phyloP scores from a whole-genome alignment of 2,113 vertebrate species.

The Salvelinus namaycush region DNA sequence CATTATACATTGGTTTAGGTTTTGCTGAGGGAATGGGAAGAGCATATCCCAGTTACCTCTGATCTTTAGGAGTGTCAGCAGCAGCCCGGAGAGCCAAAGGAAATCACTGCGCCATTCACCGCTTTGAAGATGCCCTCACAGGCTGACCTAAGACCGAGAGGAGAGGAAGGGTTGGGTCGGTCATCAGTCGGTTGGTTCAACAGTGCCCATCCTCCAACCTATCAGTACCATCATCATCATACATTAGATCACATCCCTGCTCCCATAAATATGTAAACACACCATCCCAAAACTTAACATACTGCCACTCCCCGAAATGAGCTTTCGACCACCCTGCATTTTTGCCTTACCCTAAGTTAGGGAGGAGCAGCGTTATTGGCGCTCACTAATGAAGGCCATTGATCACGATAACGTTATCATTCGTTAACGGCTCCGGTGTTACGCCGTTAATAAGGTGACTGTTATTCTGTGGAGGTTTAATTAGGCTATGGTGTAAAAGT shows the following conservation, averaged over 20 bases:
- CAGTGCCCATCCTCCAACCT: no score
- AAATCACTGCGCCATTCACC: slow-evolving; percentile 39
- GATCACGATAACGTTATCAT: slow-evolving; percentile 69
- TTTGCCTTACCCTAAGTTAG: slow-evolving; percentile 23
- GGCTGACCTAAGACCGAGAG: slow-evolving; percentile 40
- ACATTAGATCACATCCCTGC: background rate
- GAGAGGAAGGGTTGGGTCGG: background rate
- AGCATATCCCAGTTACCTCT: slow-evolving; percentile 42
- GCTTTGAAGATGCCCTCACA: slow-evolving; percentile 59
- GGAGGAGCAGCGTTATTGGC: slow-evolving; percentile 51
- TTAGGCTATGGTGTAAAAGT: slow-evolving; percentile 77
- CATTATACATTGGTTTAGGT: slow-evolving; percentile 59
- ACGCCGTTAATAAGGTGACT: slow-evolving; percentile 74
- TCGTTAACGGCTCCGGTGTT: slow-evolving; percentile 51
- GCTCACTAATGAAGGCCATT: slow-evolving; percentile 73
- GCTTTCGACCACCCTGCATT: slow-evolving; percentile 46
- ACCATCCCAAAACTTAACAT: slow-evolving; percentile 23
- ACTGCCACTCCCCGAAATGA: slow-evolving; percentile 13
- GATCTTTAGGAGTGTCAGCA: slow-evolving; percentile 62
- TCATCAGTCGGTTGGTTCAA: no score
- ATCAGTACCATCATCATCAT: slow-evolving; percentile 12
- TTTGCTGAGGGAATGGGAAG: slow-evolving; percentile 35
- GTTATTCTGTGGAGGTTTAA: slow-evolving; percentile 76
- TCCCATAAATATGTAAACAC: slow-evolving; percentile 23
- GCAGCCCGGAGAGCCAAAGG: slow-evolving; percentile 48